Conservation (phyloP, 2,888 invertebrate genomes). For the Lochmaea crataegi region DNA sequence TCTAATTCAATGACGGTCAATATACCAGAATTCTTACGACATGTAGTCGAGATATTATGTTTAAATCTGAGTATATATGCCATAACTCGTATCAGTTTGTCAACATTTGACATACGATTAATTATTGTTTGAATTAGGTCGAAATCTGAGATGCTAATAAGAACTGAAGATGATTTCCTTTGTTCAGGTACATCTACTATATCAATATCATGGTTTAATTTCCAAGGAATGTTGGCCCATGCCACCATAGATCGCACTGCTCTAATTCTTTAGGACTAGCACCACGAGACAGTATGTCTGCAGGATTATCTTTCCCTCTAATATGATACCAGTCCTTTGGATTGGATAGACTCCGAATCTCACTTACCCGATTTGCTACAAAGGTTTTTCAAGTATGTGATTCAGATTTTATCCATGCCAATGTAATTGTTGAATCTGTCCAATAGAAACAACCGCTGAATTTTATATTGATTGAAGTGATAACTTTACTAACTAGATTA, state of each 20-base stretch:
- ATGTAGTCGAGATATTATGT: too few relatives aligned
- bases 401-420: constrained; percentile 39
- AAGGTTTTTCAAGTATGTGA: constrained; percentile 33
- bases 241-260: not conserved
- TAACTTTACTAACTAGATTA: not conserved
- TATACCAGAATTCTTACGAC: too few relatives aligned
- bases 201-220: too few relatives aligned
- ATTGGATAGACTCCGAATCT: not conserved
- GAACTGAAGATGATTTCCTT: too few relatives aligned
- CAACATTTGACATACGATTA: too few relatives aligned
- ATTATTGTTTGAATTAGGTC: too few relatives aligned
- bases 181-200: too few relatives aligned
- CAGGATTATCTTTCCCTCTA: not conserved
- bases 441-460: constrained; percentile 11
- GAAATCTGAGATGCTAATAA: too few relatives aligned
- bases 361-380: not conserved
- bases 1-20: too few relatives aligned
- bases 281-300: not conserved
- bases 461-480: not conserved
- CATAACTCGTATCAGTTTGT: too few relatives aligned
- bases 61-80: too few relatives aligned
- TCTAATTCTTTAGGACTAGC: not conserved
- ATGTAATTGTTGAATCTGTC: constrained; percentile 17
- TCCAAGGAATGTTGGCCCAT: not conserved
- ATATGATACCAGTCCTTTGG: not conserved